Evolutionary conservation across 1,140 invertebrate species (phyloP).

Genomic region (Scaptodrosophila lebanonensis): DNA sequence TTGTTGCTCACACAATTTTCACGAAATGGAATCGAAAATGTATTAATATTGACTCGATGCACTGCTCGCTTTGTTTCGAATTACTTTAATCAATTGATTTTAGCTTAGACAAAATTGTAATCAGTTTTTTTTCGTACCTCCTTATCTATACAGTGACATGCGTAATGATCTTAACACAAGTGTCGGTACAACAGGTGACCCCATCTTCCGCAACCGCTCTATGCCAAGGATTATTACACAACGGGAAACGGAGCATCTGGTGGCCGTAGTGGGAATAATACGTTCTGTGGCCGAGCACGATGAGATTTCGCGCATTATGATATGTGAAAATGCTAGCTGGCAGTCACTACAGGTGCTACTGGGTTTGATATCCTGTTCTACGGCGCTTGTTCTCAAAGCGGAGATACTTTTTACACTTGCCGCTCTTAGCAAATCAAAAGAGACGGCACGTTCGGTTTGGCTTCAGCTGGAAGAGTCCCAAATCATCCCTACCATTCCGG

Average conservation of each 20-base stretch:
- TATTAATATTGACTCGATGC: too few relatives aligned
- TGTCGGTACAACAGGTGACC: slow-evolving; percentile 76
- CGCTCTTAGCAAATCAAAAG: slow-evolving; percentile 85
- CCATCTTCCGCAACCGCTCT: slow-evolving; percentile 81
- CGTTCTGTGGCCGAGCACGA: slow-evolving; percentile 87
- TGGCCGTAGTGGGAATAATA: slow-evolving; percentile 88
- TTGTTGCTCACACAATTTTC: too few relatives aligned
- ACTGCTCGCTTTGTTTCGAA: too few relatives aligned
- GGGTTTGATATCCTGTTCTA: slow-evolving; percentile 89
- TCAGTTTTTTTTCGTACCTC: not conserved
- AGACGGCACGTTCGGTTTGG: slow-evolving; percentile 89
- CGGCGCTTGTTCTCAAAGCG: slow-evolving; percentile 91
- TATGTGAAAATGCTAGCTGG: slow-evolving; percentile 93
- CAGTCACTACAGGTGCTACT: slow-evolving; percentile 87
- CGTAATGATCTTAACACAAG: slow-evolving; percentile 82
- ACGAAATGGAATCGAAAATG: too few relatives aligned
- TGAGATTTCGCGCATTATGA: slow-evolving; percentile 85
- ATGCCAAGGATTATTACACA: slow-evolving; percentile 84
- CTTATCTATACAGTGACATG: slow-evolving; percentile 76
- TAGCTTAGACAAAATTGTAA: not conserved
- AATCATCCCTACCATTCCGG: slow-evolving; percentile 85
- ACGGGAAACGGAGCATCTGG: slow-evolving; percentile 91
- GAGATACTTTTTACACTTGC: slow-evolving; percentile 87
- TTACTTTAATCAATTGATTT: too few relatives aligned
- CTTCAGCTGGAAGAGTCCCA: slow-evolving; percentile 91